Evolutionary conservation across 2,888 invertebrate genomes (phyloP).

Genomic region (Bellardia bayeri): DNA sequence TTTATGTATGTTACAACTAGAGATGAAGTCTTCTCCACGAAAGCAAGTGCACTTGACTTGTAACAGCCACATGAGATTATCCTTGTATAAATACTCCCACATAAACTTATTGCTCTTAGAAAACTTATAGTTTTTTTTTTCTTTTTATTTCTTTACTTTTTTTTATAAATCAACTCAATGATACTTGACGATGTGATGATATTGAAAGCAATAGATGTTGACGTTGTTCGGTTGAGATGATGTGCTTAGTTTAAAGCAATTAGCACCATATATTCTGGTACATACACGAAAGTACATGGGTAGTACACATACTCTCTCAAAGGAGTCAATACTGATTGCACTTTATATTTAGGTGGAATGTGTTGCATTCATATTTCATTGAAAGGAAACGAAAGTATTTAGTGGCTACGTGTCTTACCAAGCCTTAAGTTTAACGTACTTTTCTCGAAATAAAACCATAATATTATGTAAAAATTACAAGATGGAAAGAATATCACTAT

Average conservation of each 20-base stretch:
- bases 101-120: slow-evolving; percentile 39
- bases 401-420: slow-evolving; percentile 41
- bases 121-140: slow-evolving; percentile 19
- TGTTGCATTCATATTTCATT: slow-evolving; percentile 13
- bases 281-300: slow-evolving; percentile 24
- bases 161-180: slow-evolving; percentile 65
- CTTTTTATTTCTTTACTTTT: slow-evolving; percentile 10
- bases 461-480: slow-evolving; percentile 4
- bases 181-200: slow-evolving; percentile 66
- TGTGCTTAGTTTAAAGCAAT: slow-evolving; percentile 66
- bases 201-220: slow-evolving; percentile 70
- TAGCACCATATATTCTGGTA: slow-evolving; percentile 68
- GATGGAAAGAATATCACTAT: slow-evolving; percentile 12
- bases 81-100: slow-evolving; percentile 35
- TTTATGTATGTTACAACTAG: slow-evolving; percentile 37
- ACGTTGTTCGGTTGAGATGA: slow-evolving; percentile 62
- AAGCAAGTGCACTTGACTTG: slow-evolving; percentile 60
- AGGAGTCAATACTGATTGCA: slow-evolving; percentile 57
- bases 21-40: slow-evolving; percentile 30
- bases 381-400: slow-evolving; percentile 43
- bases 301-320: slow-evolving; percentile 7
- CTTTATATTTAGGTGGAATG: slow-evolving; percentile 18
- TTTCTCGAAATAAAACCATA: slow-evolving; percentile 16
- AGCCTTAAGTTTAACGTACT: slow-evolving; percentile 38
- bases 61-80: slow-evolving; percentile 64